Conservation (phyloP, 2,113 vertebrate species). For the Scortum barcoo region DNA sequence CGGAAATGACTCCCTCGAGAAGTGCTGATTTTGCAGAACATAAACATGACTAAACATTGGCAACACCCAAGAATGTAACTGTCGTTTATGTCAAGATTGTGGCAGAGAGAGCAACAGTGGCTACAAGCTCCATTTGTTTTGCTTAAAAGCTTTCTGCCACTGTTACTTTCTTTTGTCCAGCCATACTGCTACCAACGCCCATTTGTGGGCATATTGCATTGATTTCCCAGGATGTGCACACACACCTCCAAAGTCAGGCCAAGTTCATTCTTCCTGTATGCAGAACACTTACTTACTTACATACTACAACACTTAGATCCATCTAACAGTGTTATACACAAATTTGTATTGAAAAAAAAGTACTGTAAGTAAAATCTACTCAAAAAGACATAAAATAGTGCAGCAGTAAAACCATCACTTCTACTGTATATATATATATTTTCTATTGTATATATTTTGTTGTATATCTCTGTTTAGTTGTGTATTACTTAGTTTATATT, state of each 20-base stretch:
- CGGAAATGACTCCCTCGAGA: neutral
- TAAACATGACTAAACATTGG: neutral
- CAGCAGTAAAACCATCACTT: too few species aligned
- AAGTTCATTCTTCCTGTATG: too few species aligned
- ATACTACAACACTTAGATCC: too few species aligned
- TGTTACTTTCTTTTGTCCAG: neutral
- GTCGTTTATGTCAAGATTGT: neutral
- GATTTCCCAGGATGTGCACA: neutral
- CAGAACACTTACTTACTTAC: too few species aligned
- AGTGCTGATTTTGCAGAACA: neutral
- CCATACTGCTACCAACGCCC: neutral
- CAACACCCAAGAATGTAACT: neutral
- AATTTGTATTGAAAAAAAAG: too few species aligned
- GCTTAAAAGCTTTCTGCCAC: neutral
- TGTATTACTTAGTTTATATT: too few species aligned
- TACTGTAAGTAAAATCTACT: too few species aligned
- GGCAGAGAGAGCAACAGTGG: neutral
- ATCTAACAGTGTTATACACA: too few species aligned
- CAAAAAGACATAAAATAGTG: too few species aligned
- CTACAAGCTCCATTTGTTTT: neutral
- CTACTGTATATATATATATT: too few species aligned
- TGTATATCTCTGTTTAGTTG: too few species aligned
- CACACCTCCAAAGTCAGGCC: neutral
- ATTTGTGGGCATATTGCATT: neutral
- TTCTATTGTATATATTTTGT: too few species aligned